These are phyloP conservation scores for Stichopus chloronotus DNA, from an alignment of 35 echinoderm and acorn worm genomes.

Conservation along the genomic window DNA sequence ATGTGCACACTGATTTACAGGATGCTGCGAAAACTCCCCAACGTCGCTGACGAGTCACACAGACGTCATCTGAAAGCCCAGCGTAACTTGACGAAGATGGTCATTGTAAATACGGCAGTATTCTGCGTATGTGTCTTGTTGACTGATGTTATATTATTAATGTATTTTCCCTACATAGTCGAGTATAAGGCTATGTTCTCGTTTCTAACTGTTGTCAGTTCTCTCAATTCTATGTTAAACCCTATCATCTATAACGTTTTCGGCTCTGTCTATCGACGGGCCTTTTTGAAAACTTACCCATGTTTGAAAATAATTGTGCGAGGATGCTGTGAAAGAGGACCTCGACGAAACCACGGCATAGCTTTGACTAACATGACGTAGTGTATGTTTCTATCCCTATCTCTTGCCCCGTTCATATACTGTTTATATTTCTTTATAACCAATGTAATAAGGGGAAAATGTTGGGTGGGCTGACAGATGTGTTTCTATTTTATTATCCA, in stretches of 20 bases:
- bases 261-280: neutral
- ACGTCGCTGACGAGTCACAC: neutral
- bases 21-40: neutral
- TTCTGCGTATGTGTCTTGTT: neutral
- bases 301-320: neutral
- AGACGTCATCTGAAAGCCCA: neutral
- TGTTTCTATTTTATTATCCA: too few species aligned
- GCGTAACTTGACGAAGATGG: neutral
- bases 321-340: too few species aligned
- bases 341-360: too few species aligned
- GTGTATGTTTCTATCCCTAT: too few species aligned
- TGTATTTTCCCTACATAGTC: neutral
- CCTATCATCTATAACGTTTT: slow-evolving; percentile 7
- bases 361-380: too few species aligned
- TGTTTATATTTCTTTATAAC: too few species aligned
- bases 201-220: neutral
- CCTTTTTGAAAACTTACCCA: neutral
- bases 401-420: too few species aligned
- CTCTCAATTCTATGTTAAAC: neutral
- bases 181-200: neutral
- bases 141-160: neutral
- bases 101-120: neutral
- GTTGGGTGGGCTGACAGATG: too few species aligned
- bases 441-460: too few species aligned
- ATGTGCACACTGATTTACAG: neutral